These are phyloP conservation scores for Amphipyra tragopoginis DNA, from an alignment of 2,888 invertebrate genomes.

Conservation along the genomic window DNA sequence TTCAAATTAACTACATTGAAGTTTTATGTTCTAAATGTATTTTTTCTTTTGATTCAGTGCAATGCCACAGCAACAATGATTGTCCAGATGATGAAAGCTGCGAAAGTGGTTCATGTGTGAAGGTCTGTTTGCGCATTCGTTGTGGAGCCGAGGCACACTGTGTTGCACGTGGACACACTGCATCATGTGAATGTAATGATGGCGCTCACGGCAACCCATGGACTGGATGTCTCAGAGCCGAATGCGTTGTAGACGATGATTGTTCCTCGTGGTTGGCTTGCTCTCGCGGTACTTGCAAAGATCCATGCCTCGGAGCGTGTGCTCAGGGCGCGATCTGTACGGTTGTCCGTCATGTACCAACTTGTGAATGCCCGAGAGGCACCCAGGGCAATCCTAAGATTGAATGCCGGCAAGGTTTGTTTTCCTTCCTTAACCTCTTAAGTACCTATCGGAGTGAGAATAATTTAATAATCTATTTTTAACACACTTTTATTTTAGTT, in stretches of 20 bases:
- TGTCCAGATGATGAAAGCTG: constrained; percentile 95
- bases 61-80: constrained; percentile 95
- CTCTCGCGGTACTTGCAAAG: constrained; percentile 93
- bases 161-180: constrained; percentile 93
- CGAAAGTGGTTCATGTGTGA: constrained; percentile 94
- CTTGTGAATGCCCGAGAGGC: constrained; percentile 95
- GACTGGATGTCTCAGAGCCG: constrained; percentile 93
- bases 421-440: not conserved
- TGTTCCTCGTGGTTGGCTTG: constrained; percentile 95
- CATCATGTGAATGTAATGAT: constrained; percentile 94
- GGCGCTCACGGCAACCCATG: constrained; percentile 95
- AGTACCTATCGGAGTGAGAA: not conserved
- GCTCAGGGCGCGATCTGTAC: constrained; percentile 94
- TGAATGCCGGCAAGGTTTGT: constrained; percentile 90
- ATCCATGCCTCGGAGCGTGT: constrained; percentile 96
- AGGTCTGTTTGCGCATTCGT: constrained; percentile 94
- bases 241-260: constrained; percentile 93
- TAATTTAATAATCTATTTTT: constrained; percentile 14
- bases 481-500: constrained; percentile 67
- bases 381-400: constrained; percentile 94
- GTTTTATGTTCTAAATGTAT: too few species aligned
- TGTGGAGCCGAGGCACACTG: constrained; percentile 95
- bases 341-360: constrained; percentile 93
- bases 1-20: not conserved
- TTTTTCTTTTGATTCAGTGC: constrained; percentile 88